phyloP scores from a whole-genome alignment of 2,113 vertebrate genomes.

The Myodes glareolus region DNA sequence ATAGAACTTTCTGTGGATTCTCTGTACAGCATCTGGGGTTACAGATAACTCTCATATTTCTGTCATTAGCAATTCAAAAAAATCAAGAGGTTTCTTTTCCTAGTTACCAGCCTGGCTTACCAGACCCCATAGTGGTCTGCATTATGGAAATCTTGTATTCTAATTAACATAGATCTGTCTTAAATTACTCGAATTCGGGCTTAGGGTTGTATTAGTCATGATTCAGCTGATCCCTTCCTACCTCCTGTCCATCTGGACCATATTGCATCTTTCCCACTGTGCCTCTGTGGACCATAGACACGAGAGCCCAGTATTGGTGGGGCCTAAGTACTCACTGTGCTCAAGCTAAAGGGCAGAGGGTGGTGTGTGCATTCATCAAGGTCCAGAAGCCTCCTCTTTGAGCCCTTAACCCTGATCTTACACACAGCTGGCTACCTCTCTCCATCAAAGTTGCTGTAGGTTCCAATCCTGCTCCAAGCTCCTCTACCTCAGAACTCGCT shows the following conservation, averaged over 20 bases:
- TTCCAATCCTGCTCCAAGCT: not conserved
- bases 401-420: not conserved
- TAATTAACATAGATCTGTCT: slow-evolving; percentile 57
- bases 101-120: slow-evolving; percentile 46
- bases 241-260: slow-evolving; percentile 25
- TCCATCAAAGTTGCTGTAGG: not conserved
- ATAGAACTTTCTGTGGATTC: not conserved
- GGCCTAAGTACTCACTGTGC: not conserved
- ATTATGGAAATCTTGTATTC: slow-evolving; percentile 45
- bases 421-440: not conserved
- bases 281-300: not conserved
- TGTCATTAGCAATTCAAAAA: slow-evolving; percentile 29
- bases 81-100: slow-evolving; percentile 37
- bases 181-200: slow-evolving; percentile 60
- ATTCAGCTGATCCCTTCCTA: slow-evolving; percentile 22
- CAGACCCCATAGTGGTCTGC: not conserved
- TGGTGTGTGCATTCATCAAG: not conserved
- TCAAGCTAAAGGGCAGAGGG: not conserved
- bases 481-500: not conserved
- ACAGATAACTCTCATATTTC: not conserved
- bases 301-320: not conserved
- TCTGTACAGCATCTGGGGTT: not conserved
- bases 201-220: slow-evolving; percentile 39
- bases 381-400: not conserved
- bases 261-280: not conserved